These are phyloP conservation scores for Crossaster papposus DNA, from an alignment of 53 echinoderm and acorn worm genomes.

Conservation along the genomic window DNA sequence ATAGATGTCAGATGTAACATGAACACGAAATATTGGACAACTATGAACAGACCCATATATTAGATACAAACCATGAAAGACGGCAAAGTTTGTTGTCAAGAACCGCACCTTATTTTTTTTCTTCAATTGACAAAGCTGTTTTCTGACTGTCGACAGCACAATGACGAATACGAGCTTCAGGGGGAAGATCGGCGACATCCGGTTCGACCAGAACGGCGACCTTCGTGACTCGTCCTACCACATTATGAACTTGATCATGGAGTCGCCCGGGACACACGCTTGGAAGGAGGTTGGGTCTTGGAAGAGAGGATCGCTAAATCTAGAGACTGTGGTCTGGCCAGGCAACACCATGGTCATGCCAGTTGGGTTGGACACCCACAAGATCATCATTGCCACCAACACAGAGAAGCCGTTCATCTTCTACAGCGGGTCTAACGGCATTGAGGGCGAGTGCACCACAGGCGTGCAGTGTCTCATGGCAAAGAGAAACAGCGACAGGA, in stretches of 20 bases:
- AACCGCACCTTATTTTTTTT: not conserved
- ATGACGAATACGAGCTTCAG: conserved; percentile 59
- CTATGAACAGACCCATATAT: too few species aligned
- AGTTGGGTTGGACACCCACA: conserved; percentile 65
- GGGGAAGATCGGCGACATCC: conserved; percentile 55
- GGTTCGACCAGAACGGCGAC: conserved; percentile 64
- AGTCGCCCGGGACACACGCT: conserved; percentile 12
- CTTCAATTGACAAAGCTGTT: not conserved
- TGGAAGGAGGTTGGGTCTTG: conserved; percentile 74
- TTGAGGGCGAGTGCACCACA: conserved; percentile 60
- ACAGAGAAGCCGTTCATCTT: conserved; percentile 74
- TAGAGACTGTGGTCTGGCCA: conserved; percentile 70
- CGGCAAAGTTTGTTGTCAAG: not conserved
- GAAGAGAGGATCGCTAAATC: conserved; percentile 43
- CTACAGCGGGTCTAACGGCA: conserved; percentile 38
- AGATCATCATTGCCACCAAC: conserved; percentile 67
- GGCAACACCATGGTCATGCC: conserved; percentile 68
- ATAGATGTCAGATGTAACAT: too few species aligned
- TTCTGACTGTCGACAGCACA: conserved; percentile 33
- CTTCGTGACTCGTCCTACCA: conserved; percentile 56
- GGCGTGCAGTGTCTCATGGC: conserved; percentile 60
- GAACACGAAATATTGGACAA: too few species aligned
- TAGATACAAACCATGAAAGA: not conserved
- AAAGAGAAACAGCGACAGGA: conserved; percentile 14
- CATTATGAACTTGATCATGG: conserved; percentile 61